Evolutionary conservation across 1,140 invertebrate species (phyloP).

Genomic region (Lepidotrigona ventralis): DNA sequence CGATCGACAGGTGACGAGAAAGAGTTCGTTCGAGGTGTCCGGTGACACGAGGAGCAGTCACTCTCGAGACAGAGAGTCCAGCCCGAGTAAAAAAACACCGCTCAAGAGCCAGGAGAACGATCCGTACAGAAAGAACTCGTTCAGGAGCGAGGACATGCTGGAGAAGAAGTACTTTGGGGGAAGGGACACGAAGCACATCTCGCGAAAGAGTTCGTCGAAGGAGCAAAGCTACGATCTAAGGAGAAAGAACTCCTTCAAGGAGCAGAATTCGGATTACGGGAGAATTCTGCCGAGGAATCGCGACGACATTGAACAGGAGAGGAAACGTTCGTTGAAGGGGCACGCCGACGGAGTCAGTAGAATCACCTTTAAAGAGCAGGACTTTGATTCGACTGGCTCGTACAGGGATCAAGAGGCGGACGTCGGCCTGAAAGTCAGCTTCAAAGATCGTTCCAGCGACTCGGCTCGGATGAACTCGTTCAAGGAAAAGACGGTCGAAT

Average conservation of each 20-base stretch:
- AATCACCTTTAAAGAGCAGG: slow-evolving; percentile 48
- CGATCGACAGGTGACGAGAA: slow-evolving; percentile 53
- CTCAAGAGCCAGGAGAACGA: slow-evolving; percentile 35
- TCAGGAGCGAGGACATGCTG: slow-evolving; percentile 1
- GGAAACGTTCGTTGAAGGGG: slow-evolving; percentile 35
- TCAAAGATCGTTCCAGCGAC: slow-evolving; percentile 33
- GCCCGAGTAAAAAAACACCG: slow-evolving; percentile 1
- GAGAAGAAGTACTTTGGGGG: slow-evolving; percentile 34
- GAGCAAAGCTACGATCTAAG: background rate
- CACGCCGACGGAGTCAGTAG: slow-evolving; percentile 47
- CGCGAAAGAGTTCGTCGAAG: slow-evolving; percentile 39
- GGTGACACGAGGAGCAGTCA: background rate
- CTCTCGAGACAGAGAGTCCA: slow-evolving; percentile 39
- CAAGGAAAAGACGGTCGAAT: slow-evolving; percentile 54
- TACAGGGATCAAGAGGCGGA: slow-evolving; percentile 34
- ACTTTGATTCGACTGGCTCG: slow-evolving; percentile 40
- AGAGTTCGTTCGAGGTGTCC: slow-evolving; percentile 46
- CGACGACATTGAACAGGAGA: slow-evolving; percentile 27
- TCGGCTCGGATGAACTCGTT: slow-evolving; percentile 37
- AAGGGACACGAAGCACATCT: slow-evolving; percentile 43
- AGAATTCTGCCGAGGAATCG: slow-evolving; percentile 24
- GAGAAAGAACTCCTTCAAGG: slow-evolving; percentile 52
- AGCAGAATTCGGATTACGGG: slow-evolving; percentile 32
- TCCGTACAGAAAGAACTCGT: slow-evolving; percentile 4
- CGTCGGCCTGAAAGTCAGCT: background rate